A percentile compares a stretch with the other conserved stretches of the same genome.
phyloP scores from a whole-genome alignment of 2,113 vertebrate genomes.

The mouse (Mus musculus) region GRCm39 chr1:159258001-159258500 shows the following conservation, averaged over 20 bases:
- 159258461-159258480: background rate
- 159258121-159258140: background rate
- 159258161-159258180: background rate
- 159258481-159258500: background rate
- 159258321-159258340: background rate
- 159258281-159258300: background rate
- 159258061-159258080: background rate
- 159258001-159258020: background rate
- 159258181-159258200: background rate
- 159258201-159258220: constrained; percentile 14
- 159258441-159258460: background rate
- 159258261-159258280: background rate
- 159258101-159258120: background rate
- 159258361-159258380: background rate
- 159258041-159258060: background rate
- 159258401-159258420: rapidly evolving
- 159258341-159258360: constrained; percentile 48
- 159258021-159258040: background rate
- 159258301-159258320: background rate
- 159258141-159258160: background rate
- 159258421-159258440: rapidly evolving
- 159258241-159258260: background rate
- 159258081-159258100: background rate
- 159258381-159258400: background rate
- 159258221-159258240: background rate